Evolutionary conservation across 37 sponge, comb jelly and placozoan genomes (phyloP).

Genomic region (Spongilla lacustris): DNA sequence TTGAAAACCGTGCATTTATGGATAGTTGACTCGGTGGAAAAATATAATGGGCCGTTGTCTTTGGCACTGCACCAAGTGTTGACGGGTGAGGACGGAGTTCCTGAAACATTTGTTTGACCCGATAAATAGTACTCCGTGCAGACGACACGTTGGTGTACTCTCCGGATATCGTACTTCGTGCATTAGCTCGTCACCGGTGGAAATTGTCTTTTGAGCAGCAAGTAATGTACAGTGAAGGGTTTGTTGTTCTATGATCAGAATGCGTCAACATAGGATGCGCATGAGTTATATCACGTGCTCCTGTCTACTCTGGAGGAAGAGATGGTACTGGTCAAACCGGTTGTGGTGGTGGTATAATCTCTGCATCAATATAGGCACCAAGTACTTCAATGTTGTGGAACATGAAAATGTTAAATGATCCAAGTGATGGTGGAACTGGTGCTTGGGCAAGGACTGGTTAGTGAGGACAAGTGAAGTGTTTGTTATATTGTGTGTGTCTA

Average conservation of each 20-base stretch:
- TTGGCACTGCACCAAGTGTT: slow-evolving; percentile 12
- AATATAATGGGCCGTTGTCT: slow-evolving; percentile 9
- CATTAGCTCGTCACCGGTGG: slow-evolving; percentile 65
- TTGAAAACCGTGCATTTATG: slow-evolving; percentile 49
- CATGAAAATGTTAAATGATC: too few species aligned
- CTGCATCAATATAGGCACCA: too few species aligned
- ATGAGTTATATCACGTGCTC: slow-evolving; percentile 79
- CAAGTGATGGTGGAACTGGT: too few species aligned
- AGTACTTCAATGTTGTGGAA: too few species aligned
- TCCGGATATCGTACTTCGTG: slow-evolving; percentile 40
- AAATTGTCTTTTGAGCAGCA: slow-evolving; percentile 70
- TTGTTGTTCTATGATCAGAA: not conserved
- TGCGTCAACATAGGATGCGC: slow-evolving; percentile 63
- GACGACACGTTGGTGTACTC: slow-evolving; percentile 3
- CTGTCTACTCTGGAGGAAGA: slow-evolving; percentile 70
- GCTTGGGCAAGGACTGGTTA: too few species aligned
- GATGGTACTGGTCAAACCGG: too few species aligned
- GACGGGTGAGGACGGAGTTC: not conserved
- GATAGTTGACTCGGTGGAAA: slow-evolving; percentile 13
- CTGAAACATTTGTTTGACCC: not conserved
- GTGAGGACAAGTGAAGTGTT: too few species aligned
- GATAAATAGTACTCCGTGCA: not conserved
- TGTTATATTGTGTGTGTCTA: too few species aligned
- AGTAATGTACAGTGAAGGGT: slow-evolving; percentile 16
- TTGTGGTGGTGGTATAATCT: too few species aligned